phyloP scores from a whole-genome alignment of 2,888 invertebrate species.

The Arrhopalites spinosus region DNA sequence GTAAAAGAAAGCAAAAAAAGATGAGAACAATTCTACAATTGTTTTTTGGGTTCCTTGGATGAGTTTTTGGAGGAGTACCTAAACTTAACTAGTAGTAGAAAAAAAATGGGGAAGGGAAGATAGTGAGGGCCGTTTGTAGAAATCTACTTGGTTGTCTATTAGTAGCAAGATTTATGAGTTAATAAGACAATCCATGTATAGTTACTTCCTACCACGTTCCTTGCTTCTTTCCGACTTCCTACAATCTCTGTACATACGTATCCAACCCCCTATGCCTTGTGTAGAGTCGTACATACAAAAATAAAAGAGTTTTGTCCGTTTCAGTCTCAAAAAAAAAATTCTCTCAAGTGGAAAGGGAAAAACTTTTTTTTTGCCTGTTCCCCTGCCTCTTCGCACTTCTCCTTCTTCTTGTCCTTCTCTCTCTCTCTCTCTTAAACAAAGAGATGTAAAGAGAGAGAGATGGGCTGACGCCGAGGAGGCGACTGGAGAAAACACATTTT shows the following conservation, averaged over 20 bases:
- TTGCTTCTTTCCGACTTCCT: too few relatives aligned
- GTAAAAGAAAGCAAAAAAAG: too few relatives aligned
- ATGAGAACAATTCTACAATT: too few relatives aligned
- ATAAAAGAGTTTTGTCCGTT: conserved; percentile 8
- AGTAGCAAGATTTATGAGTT: conserved; percentile 25
- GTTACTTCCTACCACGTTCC: too few relatives aligned
- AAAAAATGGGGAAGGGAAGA: not conserved
- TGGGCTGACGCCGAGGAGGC: conserved; percentile 30
- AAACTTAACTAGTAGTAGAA: too few relatives aligned
- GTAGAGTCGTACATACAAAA: too few relatives aligned
- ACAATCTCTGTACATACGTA: too few relatives aligned
- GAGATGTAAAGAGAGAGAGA: not conserved
- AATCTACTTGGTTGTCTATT: conserved; percentile 20
- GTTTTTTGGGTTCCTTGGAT: too few relatives aligned
- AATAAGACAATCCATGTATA: conserved; percentile 25
- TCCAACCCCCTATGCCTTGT: too few relatives aligned
- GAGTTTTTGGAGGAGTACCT: too few relatives aligned
- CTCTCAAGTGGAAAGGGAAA: conserved; percentile 21
- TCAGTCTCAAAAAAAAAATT: not conserved
- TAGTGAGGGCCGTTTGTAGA: too few relatives aligned
- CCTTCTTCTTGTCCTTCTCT: not conserved
- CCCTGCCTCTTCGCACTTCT: not conserved
- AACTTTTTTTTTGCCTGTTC: conserved; percentile 14
- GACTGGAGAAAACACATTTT: conserved; percentile 31
- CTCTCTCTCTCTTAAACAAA: not conserved